Conservation (phyloP, 2,888 invertebrate genomes). For the Zootermopsis nevadensis region DNA sequence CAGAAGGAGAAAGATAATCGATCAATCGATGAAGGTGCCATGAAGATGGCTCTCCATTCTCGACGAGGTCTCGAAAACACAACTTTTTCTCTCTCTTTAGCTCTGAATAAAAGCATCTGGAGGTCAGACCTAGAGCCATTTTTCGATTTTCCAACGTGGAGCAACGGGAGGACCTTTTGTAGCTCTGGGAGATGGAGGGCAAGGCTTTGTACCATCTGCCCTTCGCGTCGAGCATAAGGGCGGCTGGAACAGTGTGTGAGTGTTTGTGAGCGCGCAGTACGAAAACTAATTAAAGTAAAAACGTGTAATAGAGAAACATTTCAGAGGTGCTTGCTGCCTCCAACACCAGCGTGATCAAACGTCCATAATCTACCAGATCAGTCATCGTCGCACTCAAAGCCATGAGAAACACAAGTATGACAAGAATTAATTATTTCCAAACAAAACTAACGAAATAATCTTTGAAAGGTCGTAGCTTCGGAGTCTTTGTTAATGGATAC, state of each 20-base stretch:
- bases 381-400: background rate
- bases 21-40: background rate
- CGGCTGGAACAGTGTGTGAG: too few species aligned
- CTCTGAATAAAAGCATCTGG: background rate
- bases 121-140: background rate
- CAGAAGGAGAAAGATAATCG: background rate
- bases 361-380: background rate
- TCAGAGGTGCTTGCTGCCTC: too few species aligned
- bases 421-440: too few species aligned
- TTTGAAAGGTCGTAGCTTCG: too few species aligned
- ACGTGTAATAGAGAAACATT: background rate
- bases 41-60: background rate
- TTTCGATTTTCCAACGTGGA: background rate
- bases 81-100: background rate
- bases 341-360: too few species aligned
- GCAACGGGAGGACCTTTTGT: background rate
- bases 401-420: too few species aligned
- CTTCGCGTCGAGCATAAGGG: background rate
- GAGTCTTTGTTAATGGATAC: too few species aligned
- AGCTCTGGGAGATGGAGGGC: background rate
- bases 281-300: background rate
- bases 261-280: too few species aligned
- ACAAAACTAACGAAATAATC: too few species aligned
- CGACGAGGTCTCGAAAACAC: background rate
- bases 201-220: background rate